Base-by-base conservation (phyloP, 2,797 vertebrate species). In the Tokudaia muenninki region DNA sequence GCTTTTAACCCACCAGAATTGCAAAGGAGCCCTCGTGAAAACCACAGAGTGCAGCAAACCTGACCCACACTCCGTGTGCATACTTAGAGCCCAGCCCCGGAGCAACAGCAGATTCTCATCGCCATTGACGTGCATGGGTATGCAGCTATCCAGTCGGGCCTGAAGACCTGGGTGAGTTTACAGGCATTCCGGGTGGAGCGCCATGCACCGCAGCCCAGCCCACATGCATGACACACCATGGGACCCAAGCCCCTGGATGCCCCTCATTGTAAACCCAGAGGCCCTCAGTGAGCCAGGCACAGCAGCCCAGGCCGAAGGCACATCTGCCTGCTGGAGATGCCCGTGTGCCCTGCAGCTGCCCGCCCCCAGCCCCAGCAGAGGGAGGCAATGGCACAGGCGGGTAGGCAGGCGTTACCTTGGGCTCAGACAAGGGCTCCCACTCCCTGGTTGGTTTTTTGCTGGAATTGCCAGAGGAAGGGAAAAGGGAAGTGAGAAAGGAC, bases 381-480 rank as follows among this genome's bases (percentile, higher is more conserved):
- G 90, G 96, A 96, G 96, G 50, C 96, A 34, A 55, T 16, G 55
- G 97, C 77, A 16, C 97, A 98, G 97, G 95, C 98, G 97, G 96
- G 95, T 93, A 97, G 96, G 89, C 97, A 95, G 96, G 96, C 87
- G 97, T 99, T 99, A 99, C 99, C 99, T 99, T 99, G 98, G 98
- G 96, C 98, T 98, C 98, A 97, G 98, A 98, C 98, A 99, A 98
- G 98, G 98, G 98, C 98, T 99, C 98, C 99, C 98, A 98, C 97
- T 98, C 98, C 99, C 99, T 98, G 98, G 98, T 98, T 98, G 99
- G 98, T 98, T 98, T 99, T 99, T 99, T 98, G 99, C 99, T 99
- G 97, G 98, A 98, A 97, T 98, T 91, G 98, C 98, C 98, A 95
- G 97, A 98, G 96, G 94, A 95, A 97, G 98, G 97, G 97, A 97